Evolutionary conservation across 2,113 vertebrate genomes (phyloP).

Genomic region (Strix uralensis): DNA sequence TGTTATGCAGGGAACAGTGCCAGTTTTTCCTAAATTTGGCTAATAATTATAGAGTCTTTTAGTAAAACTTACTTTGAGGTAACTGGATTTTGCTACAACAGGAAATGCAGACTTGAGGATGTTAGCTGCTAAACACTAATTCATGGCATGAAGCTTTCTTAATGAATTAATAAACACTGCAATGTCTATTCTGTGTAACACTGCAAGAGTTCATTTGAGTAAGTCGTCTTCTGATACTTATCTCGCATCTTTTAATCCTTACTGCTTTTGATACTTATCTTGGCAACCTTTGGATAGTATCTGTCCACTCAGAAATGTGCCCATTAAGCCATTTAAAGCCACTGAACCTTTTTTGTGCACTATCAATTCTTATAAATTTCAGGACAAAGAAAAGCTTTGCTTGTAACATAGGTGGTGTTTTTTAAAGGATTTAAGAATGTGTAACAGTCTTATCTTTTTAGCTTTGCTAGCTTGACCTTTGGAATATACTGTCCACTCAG

Average conservation of each 20-base stretch:
- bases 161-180: neutral
- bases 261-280: neutral
- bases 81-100: slow-evolving; percentile 1
- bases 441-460: neutral
- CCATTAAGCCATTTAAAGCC: neutral
- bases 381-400: neutral
- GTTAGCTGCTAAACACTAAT: neutral
- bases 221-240: neutral
- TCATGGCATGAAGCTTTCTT: neutral
- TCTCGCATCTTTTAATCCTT: neutral
- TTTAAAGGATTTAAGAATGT: neutral
- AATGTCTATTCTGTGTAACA: neutral
- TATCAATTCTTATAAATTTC: neutral
- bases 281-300: neutral
- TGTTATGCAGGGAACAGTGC: neutral
- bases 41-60: slow-evolving; percentile 8
- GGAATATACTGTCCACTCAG: neutral
- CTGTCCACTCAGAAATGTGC: neutral
- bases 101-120: neutral
- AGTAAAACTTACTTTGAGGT: neutral
- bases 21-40: neutral
- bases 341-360: neutral
- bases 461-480: neutral
- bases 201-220: neutral
- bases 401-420: neutral